These are phyloP conservation scores for Ectemnius continuus DNA, from an alignment of 2,888 invertebrate genomes.

Conservation along the genomic window DNA sequence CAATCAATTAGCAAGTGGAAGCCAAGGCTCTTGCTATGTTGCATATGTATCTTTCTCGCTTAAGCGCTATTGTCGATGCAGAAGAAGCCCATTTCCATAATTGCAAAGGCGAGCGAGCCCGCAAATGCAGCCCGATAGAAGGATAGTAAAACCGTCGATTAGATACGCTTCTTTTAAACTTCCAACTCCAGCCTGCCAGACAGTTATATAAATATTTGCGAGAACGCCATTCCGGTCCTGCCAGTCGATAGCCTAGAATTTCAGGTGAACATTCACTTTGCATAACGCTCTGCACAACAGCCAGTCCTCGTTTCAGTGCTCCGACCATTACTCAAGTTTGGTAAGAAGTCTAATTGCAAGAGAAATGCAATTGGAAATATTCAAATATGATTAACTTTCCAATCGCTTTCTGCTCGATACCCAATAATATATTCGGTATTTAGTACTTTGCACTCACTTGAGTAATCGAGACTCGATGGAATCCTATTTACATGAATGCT, in stretches of 20 bases:
- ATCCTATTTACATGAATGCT: no score
- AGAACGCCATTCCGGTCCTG: not conserved
- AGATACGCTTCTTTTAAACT: not conserved
- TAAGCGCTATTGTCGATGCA: not conserved
- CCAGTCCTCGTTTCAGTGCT: no score
- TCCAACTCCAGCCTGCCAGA: no score
- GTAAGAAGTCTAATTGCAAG: not conserved
- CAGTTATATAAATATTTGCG: no score
- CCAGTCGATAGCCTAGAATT: not conserved
- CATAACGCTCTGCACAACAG: not conserved
- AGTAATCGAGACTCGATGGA: no score
- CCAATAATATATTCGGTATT: no score
- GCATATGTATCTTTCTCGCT: not conserved
- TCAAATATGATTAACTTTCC: no score
- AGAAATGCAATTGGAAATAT: no score
- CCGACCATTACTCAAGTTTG: not conserved
- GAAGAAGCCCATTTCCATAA: not conserved
- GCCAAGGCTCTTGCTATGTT: not conserved
- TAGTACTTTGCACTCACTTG: no score
- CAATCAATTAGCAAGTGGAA: slow-evolving; percentile 6
- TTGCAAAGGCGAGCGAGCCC: not conserved
- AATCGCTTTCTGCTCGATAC: no score
- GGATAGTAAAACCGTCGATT: not conserved
- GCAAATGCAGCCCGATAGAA: not conserved
- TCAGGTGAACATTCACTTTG: slow-evolving; percentile 6